phyloP scores from a whole-genome alignment of 2,888 invertebrate genomes.

The Fragum whitleyi region DNA sequence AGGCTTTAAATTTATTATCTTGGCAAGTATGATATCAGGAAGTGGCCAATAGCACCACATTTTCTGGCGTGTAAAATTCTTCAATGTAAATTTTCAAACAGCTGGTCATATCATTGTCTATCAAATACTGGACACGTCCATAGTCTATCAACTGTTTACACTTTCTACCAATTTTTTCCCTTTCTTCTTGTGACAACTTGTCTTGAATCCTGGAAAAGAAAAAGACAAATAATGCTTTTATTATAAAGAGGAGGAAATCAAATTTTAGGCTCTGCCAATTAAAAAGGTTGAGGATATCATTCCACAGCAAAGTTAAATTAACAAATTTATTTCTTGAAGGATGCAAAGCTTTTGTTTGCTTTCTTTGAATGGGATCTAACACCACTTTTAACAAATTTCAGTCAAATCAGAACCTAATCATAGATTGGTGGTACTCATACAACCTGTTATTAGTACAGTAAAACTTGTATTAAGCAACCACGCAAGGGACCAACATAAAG shows the following conservation, averaged over 20 bases:
- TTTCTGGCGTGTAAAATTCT: conserved; percentile 90
- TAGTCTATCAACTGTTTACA: conserved; percentile 92
- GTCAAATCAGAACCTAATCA: no score
- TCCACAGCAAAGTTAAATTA: neutral
- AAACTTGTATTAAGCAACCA: no score
- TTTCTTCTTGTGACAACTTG: conserved; percentile 84
- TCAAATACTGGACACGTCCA: conserved; percentile 89
- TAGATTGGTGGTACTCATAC: no score
- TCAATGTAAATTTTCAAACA: conserved; percentile 89
- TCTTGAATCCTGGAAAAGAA: conserved; percentile 66
- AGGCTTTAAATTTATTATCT: neutral
- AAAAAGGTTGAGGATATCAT: no score
- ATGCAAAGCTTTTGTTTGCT: no score
- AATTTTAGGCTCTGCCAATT: neutral
- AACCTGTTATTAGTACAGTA: no score
- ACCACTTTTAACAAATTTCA: no score
- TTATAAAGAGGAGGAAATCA: neutral
- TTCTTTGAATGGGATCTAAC: no score
- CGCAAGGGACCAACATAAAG: no score
- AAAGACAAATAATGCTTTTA: no score
- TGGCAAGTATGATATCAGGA: neutral
- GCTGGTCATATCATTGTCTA: conserved; percentile 88
- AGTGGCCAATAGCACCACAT: conserved; percentile 90
- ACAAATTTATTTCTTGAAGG: no score
- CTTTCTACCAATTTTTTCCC: conserved; percentile 89